These are phyloP conservation scores for Cossypha polioptera DNA, from an alignment of 2,797 vertebrate genomes.

Conservation along the genomic window DNA sequence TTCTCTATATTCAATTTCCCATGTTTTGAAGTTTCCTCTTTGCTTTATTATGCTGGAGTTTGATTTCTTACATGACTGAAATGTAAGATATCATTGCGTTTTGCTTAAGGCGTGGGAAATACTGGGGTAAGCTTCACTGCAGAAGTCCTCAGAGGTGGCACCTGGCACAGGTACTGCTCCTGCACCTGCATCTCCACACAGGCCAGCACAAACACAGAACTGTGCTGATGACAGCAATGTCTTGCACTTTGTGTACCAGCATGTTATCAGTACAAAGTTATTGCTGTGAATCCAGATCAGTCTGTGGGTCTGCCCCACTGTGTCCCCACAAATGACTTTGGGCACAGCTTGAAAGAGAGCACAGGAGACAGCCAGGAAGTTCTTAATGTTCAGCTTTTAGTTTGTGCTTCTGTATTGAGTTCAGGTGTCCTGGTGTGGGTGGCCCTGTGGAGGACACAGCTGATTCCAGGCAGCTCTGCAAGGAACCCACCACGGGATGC, in stretches of 20 bases:
- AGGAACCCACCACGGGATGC: accelerated
- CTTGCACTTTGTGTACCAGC: background rate
- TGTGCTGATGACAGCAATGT: background rate
- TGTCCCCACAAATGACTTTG: background rate
- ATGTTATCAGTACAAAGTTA: background rate
- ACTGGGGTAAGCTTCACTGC: background rate
- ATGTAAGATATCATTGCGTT: background rate
- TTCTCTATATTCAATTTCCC: background rate
- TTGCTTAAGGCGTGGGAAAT: background rate
- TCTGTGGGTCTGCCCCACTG: background rate
- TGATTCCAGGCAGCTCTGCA: background rate
- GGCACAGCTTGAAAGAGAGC: background rate
- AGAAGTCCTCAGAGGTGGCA: background rate
- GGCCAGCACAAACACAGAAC: background rate
- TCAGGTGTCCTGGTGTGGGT: background rate
- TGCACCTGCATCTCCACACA: background rate
- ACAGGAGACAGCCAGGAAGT: background rate
- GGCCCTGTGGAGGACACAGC: background rate
- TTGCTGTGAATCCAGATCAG: background rate
- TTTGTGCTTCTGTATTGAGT: background rate
- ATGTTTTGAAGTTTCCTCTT: background rate
- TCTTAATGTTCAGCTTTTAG: background rate
- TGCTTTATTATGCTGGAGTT: background rate
- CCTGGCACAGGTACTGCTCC: background rate
- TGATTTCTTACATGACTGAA: background rate